These are phyloP conservation scores for Berghia stephanieae DNA, from an alignment of 1,140 invertebrate species.

Conservation along the genomic window DNA sequence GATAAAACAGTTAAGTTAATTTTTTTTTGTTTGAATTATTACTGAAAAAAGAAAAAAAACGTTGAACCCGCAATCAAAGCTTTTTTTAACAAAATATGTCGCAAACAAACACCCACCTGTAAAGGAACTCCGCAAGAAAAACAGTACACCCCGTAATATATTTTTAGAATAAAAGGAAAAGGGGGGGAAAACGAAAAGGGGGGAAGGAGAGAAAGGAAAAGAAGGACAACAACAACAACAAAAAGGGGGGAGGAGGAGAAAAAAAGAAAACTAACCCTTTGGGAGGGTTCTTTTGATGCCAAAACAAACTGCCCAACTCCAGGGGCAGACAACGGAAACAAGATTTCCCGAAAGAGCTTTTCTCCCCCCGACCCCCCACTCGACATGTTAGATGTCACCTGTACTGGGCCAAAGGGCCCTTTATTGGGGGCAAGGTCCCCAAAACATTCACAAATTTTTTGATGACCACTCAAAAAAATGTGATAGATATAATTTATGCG, in stretches of 20 bases:
- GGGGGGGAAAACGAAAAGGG: too few species aligned
- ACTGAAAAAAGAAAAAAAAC: too few species aligned
- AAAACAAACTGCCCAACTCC: slow-evolving; percentile 76
- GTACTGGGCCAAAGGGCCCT: slow-evolving; percentile 77
- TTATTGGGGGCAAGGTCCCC: slow-evolving; percentile 74
- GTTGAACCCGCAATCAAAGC: too few species aligned
- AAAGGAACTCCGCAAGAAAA: too few species aligned
- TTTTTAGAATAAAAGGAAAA: too few species aligned
- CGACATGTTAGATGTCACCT: slow-evolving; percentile 80
- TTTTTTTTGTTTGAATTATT: too few species aligned
- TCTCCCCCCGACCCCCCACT: slow-evolving; percentile 74
- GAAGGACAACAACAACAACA: too few species aligned
- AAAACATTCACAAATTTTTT: slow-evolving; percentile 78
- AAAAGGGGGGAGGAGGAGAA: neutral
- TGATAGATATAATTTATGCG: slow-evolving; percentile 33
- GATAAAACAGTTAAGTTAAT: too few species aligned
- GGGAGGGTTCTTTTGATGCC: slow-evolving; percentile 77
- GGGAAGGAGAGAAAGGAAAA: neutral
- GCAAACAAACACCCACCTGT: too few species aligned
- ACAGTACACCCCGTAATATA: too few species aligned
- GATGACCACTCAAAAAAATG: slow-evolving; percentile 75
- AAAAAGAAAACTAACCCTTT: too few species aligned
- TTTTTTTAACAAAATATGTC: too few species aligned
- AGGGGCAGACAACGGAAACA: slow-evolving; percentile 75
- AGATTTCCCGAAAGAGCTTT: slow-evolving; percentile 39